These are phyloP conservation scores for Rhamphomyia laevipes DNA, from an alignment of 2,888 invertebrate genomes.

Conservation along the genomic window DNA sequence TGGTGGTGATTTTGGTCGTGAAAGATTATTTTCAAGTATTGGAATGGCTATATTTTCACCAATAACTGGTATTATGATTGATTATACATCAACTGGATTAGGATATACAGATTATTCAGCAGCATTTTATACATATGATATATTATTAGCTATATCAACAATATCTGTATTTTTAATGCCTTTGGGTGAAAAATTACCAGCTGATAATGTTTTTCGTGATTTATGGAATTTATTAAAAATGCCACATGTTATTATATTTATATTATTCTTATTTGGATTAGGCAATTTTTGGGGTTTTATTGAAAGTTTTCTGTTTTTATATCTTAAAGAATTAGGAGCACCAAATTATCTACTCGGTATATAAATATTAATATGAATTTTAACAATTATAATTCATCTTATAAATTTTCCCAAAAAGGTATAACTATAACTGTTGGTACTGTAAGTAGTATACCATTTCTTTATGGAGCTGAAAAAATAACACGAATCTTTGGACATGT, in stretches of 20 bases:
- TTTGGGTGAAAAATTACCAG: conserved; percentile 62
- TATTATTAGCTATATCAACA: conserved; percentile 58
- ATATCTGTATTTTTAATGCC: conserved; percentile 67
- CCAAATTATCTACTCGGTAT: conserved; percentile 70
- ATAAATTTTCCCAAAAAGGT: conserved; percentile 38
- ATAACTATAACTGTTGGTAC: conserved; percentile 78
- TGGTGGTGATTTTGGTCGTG: conserved; percentile 70
- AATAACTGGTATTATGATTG: conserved; percentile 66
- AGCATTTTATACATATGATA: conserved; percentile 72
- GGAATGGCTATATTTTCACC: conserved; percentile 77
- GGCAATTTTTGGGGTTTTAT: conserved; percentile 85
- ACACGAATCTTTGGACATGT: conserved; percentile 71
- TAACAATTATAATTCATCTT: neutral
- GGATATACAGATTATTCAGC: conserved; percentile 76
- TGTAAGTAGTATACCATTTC: conserved; percentile 69
- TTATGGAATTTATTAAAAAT: conserved; percentile 62
- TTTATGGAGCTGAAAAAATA: conserved; percentile 74
- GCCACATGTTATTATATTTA: conserved; percentile 68
- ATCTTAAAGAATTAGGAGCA: conserved; percentile 70
- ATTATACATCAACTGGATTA: conserved; percentile 42
- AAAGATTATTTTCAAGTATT: conserved; percentile 66
- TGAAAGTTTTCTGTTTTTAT: conserved; percentile 78
- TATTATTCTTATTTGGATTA: conserved; percentile 66
- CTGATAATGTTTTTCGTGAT: conserved; percentile 65
- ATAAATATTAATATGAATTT: conserved; percentile 16